Conservation (phyloP, 2,797 vertebrate genomes). For the Rhynchonycteris naso region DNA sequence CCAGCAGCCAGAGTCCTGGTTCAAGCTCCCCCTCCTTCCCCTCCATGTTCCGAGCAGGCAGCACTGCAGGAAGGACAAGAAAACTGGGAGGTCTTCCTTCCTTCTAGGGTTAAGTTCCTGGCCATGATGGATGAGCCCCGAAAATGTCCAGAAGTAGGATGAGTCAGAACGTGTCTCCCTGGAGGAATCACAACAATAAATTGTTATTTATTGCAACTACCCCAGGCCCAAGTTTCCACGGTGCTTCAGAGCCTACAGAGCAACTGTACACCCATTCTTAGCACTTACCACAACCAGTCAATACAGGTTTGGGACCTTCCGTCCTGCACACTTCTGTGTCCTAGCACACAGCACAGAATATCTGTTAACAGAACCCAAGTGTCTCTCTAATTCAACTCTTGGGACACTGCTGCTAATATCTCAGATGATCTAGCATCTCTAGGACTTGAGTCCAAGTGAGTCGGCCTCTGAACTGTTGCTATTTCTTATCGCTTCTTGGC, state of each 20-base stretch:
- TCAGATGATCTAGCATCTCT: neutral
- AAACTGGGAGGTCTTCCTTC: neutral
- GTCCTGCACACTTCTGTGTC: neutral
- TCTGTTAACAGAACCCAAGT: neutral
- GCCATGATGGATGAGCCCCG: conserved; percentile 11
- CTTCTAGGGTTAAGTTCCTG: neutral
- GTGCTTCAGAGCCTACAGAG: neutral
- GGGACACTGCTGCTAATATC: neutral
- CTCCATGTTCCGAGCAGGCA: neutral
- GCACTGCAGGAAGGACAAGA: neutral
- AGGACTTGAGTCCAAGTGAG: neutral
- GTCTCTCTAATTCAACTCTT: neutral
- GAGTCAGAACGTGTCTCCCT: neutral
- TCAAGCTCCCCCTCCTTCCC: conserved; percentile 46
- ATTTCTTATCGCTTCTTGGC: neutral
- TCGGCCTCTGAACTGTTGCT: neutral
- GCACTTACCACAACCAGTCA: neutral
- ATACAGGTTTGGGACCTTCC: neutral
- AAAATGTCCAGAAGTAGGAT: neutral
- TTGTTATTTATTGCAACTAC: neutral
- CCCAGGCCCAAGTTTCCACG: neutral
- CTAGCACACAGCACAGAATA: neutral
- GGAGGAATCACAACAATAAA: neutral
- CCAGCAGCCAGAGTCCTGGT: neutral
- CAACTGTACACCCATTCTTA: neutral